Evolutionary conservation across 1,140 invertebrate genomes (phyloP).

Genomic region (Triops longicaudatus): DNA sequence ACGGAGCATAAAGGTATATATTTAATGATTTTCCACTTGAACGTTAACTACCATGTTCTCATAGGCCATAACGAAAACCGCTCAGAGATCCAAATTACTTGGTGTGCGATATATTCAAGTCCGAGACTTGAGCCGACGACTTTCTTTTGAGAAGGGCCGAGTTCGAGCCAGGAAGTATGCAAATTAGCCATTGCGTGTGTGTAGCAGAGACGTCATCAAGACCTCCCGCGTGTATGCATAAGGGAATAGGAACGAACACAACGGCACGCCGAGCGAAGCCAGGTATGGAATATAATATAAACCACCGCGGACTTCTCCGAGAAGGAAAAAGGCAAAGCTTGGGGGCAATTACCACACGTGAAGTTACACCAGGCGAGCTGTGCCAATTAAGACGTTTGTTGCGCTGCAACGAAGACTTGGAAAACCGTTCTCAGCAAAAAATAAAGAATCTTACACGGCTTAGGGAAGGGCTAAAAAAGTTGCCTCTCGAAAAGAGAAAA

Average conservation of each 20-base stretch:
- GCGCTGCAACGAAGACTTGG: neutral
- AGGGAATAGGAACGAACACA: conserved; percentile 2
- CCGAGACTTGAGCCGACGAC: neutral
- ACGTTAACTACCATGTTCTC: neutral
- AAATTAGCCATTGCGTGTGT: conserved; percentile 4
- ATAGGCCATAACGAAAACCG: neutral
- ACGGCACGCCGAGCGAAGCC: neutral
- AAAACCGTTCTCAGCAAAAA: neutral
- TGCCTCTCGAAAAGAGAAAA: neutral
- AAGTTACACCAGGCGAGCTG: neutral
- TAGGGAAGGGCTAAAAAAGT: neutral
- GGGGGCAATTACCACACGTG: conserved; percentile 13
- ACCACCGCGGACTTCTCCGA: neutral
- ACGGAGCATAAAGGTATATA: too few species aligned
- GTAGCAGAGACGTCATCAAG: conserved; percentile 1
- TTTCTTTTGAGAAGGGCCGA: neutral
- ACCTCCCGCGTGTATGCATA: conserved; percentile 10
- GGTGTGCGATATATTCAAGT: neutral
- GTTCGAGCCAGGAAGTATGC: conserved; percentile 5
- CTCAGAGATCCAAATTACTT: neutral
- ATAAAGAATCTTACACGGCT: neutral
- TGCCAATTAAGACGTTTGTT: conserved; percentile 8
- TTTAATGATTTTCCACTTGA: neutral
- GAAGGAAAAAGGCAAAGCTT: neutral
- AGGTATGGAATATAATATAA: conserved; percentile 13